Conservation (phyloP, 2,797 vertebrate genomes). For the Podarcis siculus region DNA sequence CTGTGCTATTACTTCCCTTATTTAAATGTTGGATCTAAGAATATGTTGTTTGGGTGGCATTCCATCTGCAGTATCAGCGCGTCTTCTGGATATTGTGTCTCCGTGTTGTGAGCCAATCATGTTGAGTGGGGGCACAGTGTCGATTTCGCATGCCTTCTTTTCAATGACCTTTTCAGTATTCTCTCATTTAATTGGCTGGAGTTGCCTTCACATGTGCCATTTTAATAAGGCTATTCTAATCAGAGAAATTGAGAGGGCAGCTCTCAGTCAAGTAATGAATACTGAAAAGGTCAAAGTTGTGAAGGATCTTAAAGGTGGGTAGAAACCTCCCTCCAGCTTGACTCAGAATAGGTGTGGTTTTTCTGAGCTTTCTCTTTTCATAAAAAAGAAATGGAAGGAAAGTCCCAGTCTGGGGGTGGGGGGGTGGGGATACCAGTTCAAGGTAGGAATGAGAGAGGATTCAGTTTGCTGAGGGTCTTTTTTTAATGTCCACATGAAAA, state of each 20-base stretch:
- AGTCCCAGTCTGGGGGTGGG: too few relatives aligned
- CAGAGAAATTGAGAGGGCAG: not conserved
- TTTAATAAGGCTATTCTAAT: not conserved
- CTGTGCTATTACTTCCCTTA: not conserved
- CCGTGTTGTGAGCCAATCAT: not conserved
- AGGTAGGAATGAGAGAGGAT: too few relatives aligned
- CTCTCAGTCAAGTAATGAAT: not conserved
- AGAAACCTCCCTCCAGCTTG: not conserved
- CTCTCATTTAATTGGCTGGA: not conserved
- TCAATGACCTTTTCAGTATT: not conserved
- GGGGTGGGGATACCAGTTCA: too few relatives aligned
- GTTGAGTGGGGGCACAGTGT: rapidly evolving
- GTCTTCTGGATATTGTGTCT: not conserved
- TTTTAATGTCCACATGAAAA: too few relatives aligned
- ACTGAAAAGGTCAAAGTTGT: not conserved
- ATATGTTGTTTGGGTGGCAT: not conserved
- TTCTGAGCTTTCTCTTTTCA: not conserved
- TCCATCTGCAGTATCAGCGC: not conserved
- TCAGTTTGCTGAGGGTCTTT: too few relatives aligned
- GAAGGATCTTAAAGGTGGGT: rapidly evolving
- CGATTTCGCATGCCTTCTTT: not conserved
- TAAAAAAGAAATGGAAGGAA: too few relatives aligned
- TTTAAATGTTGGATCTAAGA: not conserved
- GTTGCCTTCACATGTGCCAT: not conserved
- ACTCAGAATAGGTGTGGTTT: not conserved